A percentile compares a stretch with the other conserved stretches of the same genome.
phyloP scores from a whole-genome alignment of 2,113 vertebrate genomes.

The Ictalurus punctatus region DNA sequence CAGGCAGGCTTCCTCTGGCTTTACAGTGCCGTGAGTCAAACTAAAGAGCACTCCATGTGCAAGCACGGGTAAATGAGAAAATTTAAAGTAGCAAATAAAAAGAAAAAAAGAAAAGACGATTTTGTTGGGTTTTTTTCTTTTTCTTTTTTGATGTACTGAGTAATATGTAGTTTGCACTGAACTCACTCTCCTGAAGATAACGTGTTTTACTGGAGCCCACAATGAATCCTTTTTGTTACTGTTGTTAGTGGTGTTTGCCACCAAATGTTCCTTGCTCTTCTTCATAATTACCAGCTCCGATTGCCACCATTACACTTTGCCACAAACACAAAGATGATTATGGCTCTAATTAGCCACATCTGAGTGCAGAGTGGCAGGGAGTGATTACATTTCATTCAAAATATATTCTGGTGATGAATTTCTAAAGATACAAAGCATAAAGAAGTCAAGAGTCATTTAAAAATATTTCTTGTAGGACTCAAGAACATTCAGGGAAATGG shows the following conservation, averaged over 20 bases:
- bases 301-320: constrained; percentile 47
- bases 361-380: constrained; percentile 36
- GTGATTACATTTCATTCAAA: constrained; percentile 43
- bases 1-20: not conserved
- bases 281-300: constrained; percentile 50
- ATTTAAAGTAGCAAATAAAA: constrained; percentile 18
- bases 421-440: constrained; percentile 26
- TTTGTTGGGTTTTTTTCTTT: not conserved
- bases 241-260: constrained; percentile 47
- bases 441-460: constrained; percentile 39
- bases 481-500: not conserved
- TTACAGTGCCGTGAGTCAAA: constrained; percentile 1
- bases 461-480: constrained; percentile 12
- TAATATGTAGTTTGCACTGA: constrained; percentile 1
- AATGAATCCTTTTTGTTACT: constrained; percentile 41
- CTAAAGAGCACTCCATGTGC: constrained; percentile 15
- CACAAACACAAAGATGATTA: constrained; percentile 54
- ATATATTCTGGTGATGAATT: constrained; percentile 28
- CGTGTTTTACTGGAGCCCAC: constrained; percentile 30
- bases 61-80: not conserved
- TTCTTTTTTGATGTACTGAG: not conserved
- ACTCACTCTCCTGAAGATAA: constrained; percentile 35
- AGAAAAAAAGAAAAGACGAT: not conserved
- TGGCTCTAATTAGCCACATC: constrained; percentile 53
- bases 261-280: constrained; percentile 48